Evolutionary conservation across 2,888 invertebrate genomes (phyloP).

Genomic region (Tachina fera): DNA sequence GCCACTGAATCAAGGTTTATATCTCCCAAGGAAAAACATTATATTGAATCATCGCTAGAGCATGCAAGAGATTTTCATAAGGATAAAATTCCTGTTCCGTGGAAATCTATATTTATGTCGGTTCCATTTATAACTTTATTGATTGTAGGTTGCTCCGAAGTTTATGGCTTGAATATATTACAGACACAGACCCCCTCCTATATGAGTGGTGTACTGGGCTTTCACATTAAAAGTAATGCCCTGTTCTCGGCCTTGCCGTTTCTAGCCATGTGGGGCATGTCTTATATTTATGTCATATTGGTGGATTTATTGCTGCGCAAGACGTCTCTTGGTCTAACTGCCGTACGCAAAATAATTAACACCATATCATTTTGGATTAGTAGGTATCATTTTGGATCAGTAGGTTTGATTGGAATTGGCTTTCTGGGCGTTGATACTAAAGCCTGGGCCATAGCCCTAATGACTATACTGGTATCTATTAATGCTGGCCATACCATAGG

Average conservation of each 20-base stretch:
- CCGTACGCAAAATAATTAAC: conserved; percentile 77
- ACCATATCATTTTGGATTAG: conserved; percentile 82
- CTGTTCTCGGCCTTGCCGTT: conserved; percentile 84
- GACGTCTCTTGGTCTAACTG: conserved; percentile 79
- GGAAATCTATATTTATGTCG: conserved; percentile 87
- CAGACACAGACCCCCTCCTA: conserved; percentile 87
- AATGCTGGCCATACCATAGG: conserved; percentile 83
- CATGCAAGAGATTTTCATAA: conserved; percentile 73
- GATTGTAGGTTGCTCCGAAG: conserved; percentile 86
- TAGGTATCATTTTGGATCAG: too few relatives aligned
- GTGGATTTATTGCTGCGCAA: conserved; percentile 83
- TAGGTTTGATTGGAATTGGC: conserved; percentile 84
- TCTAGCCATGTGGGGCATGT: conserved; percentile 82
- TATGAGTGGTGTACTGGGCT: conserved; percentile 85
- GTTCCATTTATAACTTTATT: conserved; percentile 85
- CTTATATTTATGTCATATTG: conserved; percentile 82
- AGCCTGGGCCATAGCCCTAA: conserved; percentile 82
- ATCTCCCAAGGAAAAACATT: conserved; percentile 84
- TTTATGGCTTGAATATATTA: conserved; percentile 88
- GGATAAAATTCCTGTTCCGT: conserved; percentile 84
- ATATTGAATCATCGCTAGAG: conserved; percentile 84
- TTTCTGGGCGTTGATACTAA: conserved; percentile 82
- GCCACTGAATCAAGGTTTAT: conserved; percentile 85
- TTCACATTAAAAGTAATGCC: conserved; percentile 85
- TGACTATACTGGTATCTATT: conserved; percentile 84